Percentiles rank a stretch among this genome's conserved stretches.
These are phyloP conservation scores for Nasonia vitripennis DNA, from an alignment of 1,140 invertebrate genomes.

Conservation along the genomic window DNA sequence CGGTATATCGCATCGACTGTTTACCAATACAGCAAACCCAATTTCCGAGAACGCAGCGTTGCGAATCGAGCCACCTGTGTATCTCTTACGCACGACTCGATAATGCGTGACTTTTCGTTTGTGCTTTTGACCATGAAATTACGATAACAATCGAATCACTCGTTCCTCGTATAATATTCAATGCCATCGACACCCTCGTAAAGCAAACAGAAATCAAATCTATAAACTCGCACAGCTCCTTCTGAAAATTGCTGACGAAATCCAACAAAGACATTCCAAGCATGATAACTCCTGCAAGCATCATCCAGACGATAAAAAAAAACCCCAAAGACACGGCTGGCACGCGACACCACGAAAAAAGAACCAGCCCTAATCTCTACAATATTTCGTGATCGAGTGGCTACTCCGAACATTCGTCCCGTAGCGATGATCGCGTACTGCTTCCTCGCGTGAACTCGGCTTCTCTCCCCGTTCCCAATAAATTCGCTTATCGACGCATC, in stretches of 20 bases:
- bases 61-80: constrained; percentile 38
- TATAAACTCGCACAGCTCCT: background rate
- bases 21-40: background rate
- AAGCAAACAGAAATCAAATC: background rate
- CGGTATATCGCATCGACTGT: background rate
- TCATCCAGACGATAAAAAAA: background rate
- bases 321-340: background rate
- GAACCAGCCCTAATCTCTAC: background rate
- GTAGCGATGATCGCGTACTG: constrained; percentile 23
- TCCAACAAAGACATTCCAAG: background rate
- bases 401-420: background rate
- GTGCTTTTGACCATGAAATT: constrained; percentile 47
- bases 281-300: background rate
- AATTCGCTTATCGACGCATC: constrained; percentile 68
- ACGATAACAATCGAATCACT: constrained; percentile 30
- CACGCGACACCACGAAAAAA: background rate
- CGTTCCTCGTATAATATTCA: constrained; percentile 39
- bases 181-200: constrained; percentile 25
- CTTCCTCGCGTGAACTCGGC: constrained; percentile 30
- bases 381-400: background rate
- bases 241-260: background rate
- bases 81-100: constrained; percentile 1
- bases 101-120: constrained; percentile 13
- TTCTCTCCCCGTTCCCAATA: constrained; percentile 56
- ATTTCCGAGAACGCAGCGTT: constrained; percentile 36